Evolutionary conservation across 2,797 vertebrate genomes (phyloP), one percentile per base, ranked within the genome.

Genomic region (Syngnathus rostellatus): DNA sequence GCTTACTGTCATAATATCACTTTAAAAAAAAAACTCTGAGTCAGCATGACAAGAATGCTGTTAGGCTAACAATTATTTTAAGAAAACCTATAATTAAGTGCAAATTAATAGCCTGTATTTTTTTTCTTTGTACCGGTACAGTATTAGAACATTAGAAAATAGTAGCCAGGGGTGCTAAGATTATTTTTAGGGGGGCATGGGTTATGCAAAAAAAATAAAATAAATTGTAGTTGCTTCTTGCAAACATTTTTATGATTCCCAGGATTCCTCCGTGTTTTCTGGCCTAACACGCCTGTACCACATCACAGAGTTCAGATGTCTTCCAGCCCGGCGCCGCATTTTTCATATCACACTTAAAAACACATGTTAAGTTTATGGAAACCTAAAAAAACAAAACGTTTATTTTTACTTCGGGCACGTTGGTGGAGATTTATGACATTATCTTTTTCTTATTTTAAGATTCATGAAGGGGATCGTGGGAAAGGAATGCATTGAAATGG

Each of bases 361-460:
- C 78, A 82, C 48, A 72, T 76, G 80, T 79, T 89, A 85, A 85
- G 83, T 40, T 82, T 85, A 89, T 83, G 76, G 79, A 75, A 85
- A 77, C 74, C 17, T 6, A 0, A 38, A 50, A 50, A 31, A 83
- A 77, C 63, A 78, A 80, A 31, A 31, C 31, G 31, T 85, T 85
- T 86, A 86, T 51, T 23, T 55, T 51, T n/a, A 81, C 81, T 85
- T 77, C 68, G 25, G 67, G 76, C 71, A 72, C 68, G 81, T 77
- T 85, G 79, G 74, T 68, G n/a, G 74, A 78, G 77, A 86, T 88
- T 88, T 88, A 82, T 86, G 83, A 86, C 81, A 86, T 89, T 31
- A 31, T 31, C 31, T 88, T 89, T 79, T 78, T 81, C 81, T 85
- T 77, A 85, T 86, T 88, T 85, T 73, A 80, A 84, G 74, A 80